A percentile compares a stretch with the other conserved stretches of the same genome.
These are phyloP conservation scores for Dryomyza anilis DNA, from an alignment of 2,888 invertebrate species.

Conservation along the genomic window DNA sequence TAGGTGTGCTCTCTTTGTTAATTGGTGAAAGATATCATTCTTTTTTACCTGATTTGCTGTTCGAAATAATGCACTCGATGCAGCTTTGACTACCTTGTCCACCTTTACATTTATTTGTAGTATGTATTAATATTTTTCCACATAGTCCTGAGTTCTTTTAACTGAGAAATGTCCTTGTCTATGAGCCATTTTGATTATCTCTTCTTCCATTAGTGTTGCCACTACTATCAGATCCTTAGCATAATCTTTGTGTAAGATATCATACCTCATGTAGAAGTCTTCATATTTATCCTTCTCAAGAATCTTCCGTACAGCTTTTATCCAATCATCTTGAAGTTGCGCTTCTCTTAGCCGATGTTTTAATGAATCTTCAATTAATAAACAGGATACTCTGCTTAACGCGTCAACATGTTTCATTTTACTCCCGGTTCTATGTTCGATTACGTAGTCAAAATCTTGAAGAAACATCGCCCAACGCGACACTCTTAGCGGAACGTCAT, in stretches of 20 bases:
- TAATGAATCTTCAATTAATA: constrained; percentile 26
- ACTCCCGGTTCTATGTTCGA: constrained; percentile 30
- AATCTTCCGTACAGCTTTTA: constrained; percentile 25
- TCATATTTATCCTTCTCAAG: constrained; percentile 25
- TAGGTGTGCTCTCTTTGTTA: constrained; percentile 30
- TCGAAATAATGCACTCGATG: too few relatives aligned
- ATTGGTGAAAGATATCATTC: too few relatives aligned
- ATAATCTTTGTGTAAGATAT: too few relatives aligned
- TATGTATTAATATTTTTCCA: constrained; percentile 46
- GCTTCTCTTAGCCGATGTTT: constrained; percentile 23
- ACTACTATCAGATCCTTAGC: too few relatives aligned
- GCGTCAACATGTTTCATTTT: constrained; percentile 35
- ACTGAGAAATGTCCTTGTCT: too few relatives aligned
- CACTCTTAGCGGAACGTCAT: constrained; percentile 27
- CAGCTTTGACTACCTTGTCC: too few relatives aligned
- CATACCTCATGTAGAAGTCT: constrained; percentile 27
- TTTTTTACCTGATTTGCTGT: too few relatives aligned
- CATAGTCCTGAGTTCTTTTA: too few relatives aligned
- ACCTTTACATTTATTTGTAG: neutral
- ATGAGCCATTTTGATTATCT: constrained; percentile 52
- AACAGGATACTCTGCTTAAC: constrained; percentile 29
- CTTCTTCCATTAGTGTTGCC: constrained; percentile 41
- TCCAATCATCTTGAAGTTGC: constrained; percentile 27
- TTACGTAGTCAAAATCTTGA: constrained; percentile 31
- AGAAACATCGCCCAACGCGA: constrained; percentile 31